Evolutionary conservation across 1,140 invertebrate species (phyloP).

Genomic region (Mamestra configurata): DNA sequence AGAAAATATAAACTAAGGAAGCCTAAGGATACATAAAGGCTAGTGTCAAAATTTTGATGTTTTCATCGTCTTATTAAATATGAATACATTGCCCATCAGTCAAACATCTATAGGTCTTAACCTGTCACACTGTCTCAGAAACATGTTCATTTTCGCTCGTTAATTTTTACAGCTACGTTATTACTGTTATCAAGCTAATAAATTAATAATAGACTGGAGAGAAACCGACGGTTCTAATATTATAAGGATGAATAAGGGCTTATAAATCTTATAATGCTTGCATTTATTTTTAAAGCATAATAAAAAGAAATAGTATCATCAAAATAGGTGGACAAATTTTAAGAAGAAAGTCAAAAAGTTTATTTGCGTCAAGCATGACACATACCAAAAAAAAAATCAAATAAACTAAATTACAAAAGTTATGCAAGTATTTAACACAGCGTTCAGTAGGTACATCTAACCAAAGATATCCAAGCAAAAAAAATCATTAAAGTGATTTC

Average conservation of each 20-base stretch:
- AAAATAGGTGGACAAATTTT: too few species aligned
- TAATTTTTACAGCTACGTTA: conserved; percentile 26
- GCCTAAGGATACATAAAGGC: too few species aligned
- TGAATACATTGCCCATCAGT: background rate
- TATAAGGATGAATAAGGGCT: background rate
- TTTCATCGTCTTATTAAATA: background rate
- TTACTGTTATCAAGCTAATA: conserved; percentile 26
- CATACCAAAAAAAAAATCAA: too few species aligned
- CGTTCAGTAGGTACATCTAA: too few species aligned
- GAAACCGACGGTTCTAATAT: conserved; percentile 8
- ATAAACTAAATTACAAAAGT: too few species aligned
- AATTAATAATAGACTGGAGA: conserved; percentile 19
- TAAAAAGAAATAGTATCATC: background rate
- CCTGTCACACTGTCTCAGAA: conserved; percentile 16
- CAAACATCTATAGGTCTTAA: background rate
- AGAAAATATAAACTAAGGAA: too few species aligned
- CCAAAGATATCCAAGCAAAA: too few species aligned
- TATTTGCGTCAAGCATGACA: too few species aligned
- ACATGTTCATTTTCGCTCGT: conserved; percentile 14
- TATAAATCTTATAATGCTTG: background rate
- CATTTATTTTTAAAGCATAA: background rate
- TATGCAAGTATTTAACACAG: too few species aligned
- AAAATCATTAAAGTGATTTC: too few species aligned
- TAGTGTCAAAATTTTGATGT: background rate
- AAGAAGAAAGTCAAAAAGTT: too few species aligned